Conservation (phyloP, 2,113 vertebrate genomes). For the Dendrocopos noguchii region DNA sequence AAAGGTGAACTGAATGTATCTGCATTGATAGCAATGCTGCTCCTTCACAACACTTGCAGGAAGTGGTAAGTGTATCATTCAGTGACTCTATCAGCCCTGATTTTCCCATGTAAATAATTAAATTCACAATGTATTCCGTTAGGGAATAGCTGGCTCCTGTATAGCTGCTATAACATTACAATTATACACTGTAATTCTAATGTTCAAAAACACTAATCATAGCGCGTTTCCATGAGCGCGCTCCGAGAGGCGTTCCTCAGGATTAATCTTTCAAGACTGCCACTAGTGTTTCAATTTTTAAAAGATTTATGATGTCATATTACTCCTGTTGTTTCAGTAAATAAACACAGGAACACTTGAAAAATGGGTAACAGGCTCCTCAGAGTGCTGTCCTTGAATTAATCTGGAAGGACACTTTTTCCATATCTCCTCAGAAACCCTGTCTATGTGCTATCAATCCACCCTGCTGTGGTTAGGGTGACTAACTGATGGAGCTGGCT, state of each 20-base stretch:
- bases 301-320: constrained; percentile 64
- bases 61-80: not conserved
- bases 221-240: constrained; percentile 60
- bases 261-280: constrained; percentile 73
- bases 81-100: not conserved
- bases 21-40: not conserved
- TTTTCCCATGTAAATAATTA: constrained; percentile 54
- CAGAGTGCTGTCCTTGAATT: constrained; percentile 56
- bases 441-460: constrained; percentile 23
- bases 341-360: constrained; percentile 53
- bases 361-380: constrained; percentile 52
- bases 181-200: constrained; percentile 63
- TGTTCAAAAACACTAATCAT: constrained; percentile 64
- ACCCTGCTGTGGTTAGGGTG: not conserved
- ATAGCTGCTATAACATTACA: constrained; percentile 33
- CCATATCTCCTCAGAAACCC: constrained; percentile 21
- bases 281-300: constrained; percentile 71
- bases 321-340: constrained; percentile 64
- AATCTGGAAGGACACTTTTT: constrained; percentile 38
- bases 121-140: constrained; percentile 37
- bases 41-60: not conserved
- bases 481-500: not conserved
- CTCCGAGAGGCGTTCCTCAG: constrained; percentile 62
- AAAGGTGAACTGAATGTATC: accelerated
- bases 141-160: constrained; percentile 31